A percentile compares a stretch with the other conserved stretches of the same genome.
phyloP scores from a whole-genome alignment of 2,888 invertebrate genomes.

The Pandemis cinnamomeana region DNA sequence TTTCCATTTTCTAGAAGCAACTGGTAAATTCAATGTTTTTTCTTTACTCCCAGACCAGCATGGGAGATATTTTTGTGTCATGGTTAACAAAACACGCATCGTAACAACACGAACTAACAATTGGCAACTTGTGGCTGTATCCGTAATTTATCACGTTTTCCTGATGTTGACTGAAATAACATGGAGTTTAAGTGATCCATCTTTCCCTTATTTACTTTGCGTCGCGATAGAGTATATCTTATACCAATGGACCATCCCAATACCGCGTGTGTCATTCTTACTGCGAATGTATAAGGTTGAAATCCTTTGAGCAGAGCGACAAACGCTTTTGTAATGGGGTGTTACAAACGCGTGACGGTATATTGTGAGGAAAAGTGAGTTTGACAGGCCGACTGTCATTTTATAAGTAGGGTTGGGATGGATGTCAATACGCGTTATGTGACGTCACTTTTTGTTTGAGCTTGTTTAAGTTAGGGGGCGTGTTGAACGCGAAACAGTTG shows the following conservation, averaged over 20 bases:
- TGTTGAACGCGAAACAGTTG: not conserved
- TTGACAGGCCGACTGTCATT: conserved; percentile 13
- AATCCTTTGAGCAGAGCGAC: not conserved
- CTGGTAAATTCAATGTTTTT: no score
- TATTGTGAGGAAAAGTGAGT: not conserved
- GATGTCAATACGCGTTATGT: not conserved
- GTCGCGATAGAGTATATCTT: not conserved
- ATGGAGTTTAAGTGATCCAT: conserved; percentile 7
- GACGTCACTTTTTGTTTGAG: conserved; percentile 1
- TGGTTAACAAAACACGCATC: not conserved
- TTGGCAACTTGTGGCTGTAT: conserved; percentile 13
- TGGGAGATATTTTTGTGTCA: no score
- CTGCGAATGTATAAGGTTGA: not conserved
- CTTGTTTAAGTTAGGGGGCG: not conserved
- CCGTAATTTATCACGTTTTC: conserved; percentile 10
- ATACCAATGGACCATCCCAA: not conserved
- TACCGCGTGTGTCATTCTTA: not conserved
- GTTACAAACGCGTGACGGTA: not conserved
- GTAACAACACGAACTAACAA: not conserved
- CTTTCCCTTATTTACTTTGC: conserved; percentile 10
- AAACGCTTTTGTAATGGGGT: not conserved
- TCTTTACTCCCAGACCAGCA: no score
- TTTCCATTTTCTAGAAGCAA: no score
- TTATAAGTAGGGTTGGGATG: not conserved
- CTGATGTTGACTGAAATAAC: conserved; percentile 7